A percentile compares a stretch with the other conserved stretches of the same genome.
These are phyloP conservation scores for Cryptoblepharus egeriae DNA, from an alignment of 2,797 vertebrate genomes.

Conservation along the genomic window DNA sequence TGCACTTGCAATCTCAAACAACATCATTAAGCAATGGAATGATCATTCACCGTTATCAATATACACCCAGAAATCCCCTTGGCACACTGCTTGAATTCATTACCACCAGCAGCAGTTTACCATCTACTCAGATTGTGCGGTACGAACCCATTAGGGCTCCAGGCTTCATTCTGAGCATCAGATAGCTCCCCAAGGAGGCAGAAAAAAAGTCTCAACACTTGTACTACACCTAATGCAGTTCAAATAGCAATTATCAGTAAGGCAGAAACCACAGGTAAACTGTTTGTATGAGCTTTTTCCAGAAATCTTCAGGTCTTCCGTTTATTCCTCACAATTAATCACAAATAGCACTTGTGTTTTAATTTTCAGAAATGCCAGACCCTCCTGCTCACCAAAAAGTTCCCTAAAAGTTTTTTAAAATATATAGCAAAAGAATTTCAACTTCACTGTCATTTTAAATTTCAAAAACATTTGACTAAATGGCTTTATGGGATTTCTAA, in stretches of 20 bases:
- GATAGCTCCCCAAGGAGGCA: not conserved
- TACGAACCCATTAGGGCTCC: not conserved
- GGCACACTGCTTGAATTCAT: not conserved
- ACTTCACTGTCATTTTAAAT: not conserved
- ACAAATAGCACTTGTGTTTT: fast-evolving
- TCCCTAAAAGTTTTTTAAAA: fast-evolving
- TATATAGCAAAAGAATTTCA: not conserved
- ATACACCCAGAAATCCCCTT: not conserved
- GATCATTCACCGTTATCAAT: not conserved
- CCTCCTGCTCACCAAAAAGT: not conserved
- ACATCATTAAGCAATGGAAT: not conserved
- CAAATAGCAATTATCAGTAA: not conserved
- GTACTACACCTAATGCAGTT: not conserved
- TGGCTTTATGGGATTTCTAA: not conserved
- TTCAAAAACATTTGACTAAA: not conserved
- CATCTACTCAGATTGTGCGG: not conserved
- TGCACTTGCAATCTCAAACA: not conserved
- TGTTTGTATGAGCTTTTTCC: not conserved
- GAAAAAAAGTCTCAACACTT: not conserved
- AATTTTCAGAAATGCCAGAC: slow-evolving; percentile 1
- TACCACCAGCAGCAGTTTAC: not conserved
- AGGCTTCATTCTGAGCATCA: not conserved
- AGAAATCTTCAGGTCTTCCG: not conserved
- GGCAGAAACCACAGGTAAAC: no score
- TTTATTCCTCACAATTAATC: not conserved